Evolutionary conservation across 1,140 invertebrate species (phyloP).

Genomic region (Lasaia peninsularis): DNA sequence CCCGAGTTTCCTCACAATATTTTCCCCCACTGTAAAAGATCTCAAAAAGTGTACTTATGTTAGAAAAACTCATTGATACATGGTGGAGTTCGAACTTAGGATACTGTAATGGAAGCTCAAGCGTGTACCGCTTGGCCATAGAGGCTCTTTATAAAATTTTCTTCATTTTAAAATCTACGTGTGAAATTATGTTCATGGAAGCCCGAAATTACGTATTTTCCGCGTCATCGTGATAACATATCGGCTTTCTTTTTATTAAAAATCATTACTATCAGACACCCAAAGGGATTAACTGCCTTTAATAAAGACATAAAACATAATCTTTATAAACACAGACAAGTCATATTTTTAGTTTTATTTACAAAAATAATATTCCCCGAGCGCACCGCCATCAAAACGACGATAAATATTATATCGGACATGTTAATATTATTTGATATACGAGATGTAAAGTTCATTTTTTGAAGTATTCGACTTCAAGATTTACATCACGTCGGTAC

Average conservation of each 20-base stretch:
- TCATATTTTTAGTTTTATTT: constrained; percentile 48
- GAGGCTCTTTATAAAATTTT: too few species aligned
- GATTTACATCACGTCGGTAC: not conserved
- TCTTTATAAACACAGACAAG: constrained; percentile 10
- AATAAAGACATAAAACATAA: constrained; percentile 10
- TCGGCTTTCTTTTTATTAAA: constrained; percentile 4
- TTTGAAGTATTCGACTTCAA: constrained; percentile 24
- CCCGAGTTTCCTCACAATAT: too few species aligned
- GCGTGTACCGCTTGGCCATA: too few species aligned
- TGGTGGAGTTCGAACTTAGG: too few species aligned
- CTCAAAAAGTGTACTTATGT: too few species aligned
- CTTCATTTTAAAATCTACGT: not conserved
- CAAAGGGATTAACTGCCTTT: not conserved
- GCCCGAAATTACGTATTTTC: not conserved
- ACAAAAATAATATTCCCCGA: constrained; percentile 54
- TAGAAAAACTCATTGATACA: too few species aligned
- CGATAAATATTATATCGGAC: constrained; percentile 51
- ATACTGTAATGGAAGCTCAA: too few species aligned
- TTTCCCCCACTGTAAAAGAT: too few species aligned
- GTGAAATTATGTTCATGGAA: not conserved
- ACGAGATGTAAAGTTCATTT: constrained; percentile 38
- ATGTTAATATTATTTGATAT: constrained; percentile 35
- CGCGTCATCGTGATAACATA: not conserved
- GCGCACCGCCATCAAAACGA: constrained; percentile 42
- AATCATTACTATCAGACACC: constrained; percentile 4